These are phyloP conservation scores for Pachypeltis micranthus DNA, from an alignment of 1,140 invertebrate genomes.

Conservation along the genomic window DNA sequence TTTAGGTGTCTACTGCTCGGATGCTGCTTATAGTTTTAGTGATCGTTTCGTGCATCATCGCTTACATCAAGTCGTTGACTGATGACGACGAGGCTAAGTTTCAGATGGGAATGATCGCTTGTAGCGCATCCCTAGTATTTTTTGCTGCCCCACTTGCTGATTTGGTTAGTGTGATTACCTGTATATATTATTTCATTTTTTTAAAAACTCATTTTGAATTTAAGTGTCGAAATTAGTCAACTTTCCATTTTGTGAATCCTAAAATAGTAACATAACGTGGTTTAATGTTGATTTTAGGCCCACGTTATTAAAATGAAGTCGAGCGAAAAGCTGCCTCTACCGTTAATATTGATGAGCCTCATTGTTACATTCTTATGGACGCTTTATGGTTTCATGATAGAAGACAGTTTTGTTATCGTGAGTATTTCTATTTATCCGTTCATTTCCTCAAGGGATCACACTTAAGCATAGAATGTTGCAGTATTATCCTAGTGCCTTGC, in stretches of 20 bases:
- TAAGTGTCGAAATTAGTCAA: background rate
- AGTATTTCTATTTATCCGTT: no score
- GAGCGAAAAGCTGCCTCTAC: conserved; percentile 67
- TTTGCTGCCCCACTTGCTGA: conserved; percentile 66
- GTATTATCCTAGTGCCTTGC: no score
- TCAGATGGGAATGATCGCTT: conserved; percentile 49
- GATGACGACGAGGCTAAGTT: conserved; percentile 24
- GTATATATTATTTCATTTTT: background rate
- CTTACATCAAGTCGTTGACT: conserved; percentile 17
- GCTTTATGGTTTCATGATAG: conserved; percentile 62
- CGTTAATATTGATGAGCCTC: conserved; percentile 63
- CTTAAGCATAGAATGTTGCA: no score
- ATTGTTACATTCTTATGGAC: conserved; percentile 64
- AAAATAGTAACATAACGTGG: conserved; percentile 14
- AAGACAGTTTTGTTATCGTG: conserved; percentile 63
- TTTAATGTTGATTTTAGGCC: conserved; percentile 30
- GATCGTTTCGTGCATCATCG: conserved; percentile 5
- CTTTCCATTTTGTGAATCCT: background rate
- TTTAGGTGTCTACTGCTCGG: background rate
- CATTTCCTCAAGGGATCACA: no score
- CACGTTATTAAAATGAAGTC: conserved; percentile 62
- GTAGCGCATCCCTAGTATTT: conserved; percentile 57
- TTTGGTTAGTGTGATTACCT: conserved; percentile 38
- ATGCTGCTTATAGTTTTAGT: background rate
- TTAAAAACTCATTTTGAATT: background rate